Base-by-base conservation (phyloP, 2,888 invertebrate genomes). In the Apotomis turbidana region DNA sequence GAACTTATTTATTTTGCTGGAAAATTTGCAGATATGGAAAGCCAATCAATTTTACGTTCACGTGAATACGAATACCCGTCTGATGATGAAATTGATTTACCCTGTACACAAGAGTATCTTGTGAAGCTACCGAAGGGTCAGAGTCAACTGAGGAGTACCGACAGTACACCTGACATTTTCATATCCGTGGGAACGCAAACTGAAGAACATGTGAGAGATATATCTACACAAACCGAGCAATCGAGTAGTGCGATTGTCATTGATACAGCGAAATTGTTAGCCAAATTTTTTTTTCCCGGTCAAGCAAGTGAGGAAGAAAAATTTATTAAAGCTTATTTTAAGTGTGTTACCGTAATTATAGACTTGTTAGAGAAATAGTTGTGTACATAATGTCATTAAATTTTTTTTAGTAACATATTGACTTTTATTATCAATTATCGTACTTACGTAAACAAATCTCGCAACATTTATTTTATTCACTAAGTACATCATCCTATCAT, bases 71-170 rank as follows among this genome's bases (percentile, higher is more conserved):
- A 15, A 15, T 15, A 15, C 15, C 15, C 15, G 15, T 15, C 15
- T 15, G n/a, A n/a, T 27, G 27, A 27, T 27, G 27, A 27, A 0
- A 27, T 27, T 27, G 27, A 27, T 27, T 27, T 27, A 27, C 27
- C 27, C 1, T 27, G 27, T 27, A 27, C 27, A 27, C 27, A 27
- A 27, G 27, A 27, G 52, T 63, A 63, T 63, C n/a, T 63, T 63
- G 52, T 63, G 36, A 63, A 63, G 52, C 63, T 63, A 63, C 63
- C 52, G 52, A 52, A 63, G 52, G 51, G 63, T 52, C 63, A 63
- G 38, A 63, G 63, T 52, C 52, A 63, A 63, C 63, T 63, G 13
- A 63, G 63, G 52, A 63, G 63, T 52, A 52, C n/a, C 63, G 63
- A 63, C 38, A 36, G 38, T 63, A 63, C 63, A 63, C 63, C 52